phyloP scores from a whole-genome alignment of 2,888 invertebrate genomes.

The Deroplatys truncata region DNA sequence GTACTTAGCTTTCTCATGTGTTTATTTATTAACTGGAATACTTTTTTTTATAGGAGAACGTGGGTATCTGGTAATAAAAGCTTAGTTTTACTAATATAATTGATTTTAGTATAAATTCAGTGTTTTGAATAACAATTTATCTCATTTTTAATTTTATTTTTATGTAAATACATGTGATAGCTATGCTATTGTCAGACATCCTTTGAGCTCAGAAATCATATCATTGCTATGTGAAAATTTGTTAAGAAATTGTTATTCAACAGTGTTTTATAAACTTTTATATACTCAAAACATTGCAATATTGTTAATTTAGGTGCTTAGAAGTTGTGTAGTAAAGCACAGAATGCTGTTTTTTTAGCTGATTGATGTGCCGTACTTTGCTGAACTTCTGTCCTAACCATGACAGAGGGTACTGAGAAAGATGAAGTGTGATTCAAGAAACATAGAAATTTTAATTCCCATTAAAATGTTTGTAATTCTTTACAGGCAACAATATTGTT shows the following conservation, averaged over 20 bases:
- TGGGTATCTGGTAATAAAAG: not conserved
- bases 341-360: not conserved
- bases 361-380: not conserved
- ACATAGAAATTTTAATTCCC: not conserved
- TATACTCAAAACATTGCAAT: not conserved
- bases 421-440: not conserved
- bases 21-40: not conserved
- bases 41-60: not conserved
- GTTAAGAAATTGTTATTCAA: not conserved
- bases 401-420: not conserved
- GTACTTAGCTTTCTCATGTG: not conserved
- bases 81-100: not conserved
- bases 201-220: not conserved
- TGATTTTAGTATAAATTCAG: not conserved
- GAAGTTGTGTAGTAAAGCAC: not conserved
- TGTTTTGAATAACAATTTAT: not conserved
- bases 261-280: not conserved
- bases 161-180: not conserved
- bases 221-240: not conserved
- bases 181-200: not conserved
- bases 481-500: too few relatives aligned
- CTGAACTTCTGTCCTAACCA: not conserved
- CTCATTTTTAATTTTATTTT: not conserved
- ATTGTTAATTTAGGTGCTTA: not conserved
- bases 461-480: too few relatives aligned